These are phyloP conservation scores for Drosophila mauritiana DNA, from an alignment of 1,140 invertebrate species.

Conservation along the genomic window DNA sequence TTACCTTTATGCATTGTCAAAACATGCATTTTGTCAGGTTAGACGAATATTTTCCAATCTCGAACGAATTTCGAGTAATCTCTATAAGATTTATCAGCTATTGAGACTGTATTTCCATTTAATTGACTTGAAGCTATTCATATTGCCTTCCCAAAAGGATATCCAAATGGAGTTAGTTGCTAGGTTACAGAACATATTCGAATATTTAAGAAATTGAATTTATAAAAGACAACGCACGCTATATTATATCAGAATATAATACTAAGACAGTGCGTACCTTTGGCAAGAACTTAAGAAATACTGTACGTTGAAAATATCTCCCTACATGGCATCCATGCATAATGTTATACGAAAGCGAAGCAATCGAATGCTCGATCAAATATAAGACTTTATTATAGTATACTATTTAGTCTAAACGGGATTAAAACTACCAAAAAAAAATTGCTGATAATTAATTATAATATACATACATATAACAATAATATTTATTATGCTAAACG, in stretches of 20 bases:
- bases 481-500: background rate
- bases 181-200: background rate
- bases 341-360: constrained; percentile 6
- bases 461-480: constrained; percentile 10
- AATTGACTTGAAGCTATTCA: background rate
- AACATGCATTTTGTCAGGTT: background rate
- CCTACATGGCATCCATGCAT: constrained; percentile 60
- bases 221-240: background rate
- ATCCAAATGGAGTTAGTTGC: background rate
- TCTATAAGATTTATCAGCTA: background rate
- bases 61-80: background rate
- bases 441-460: constrained; percentile 7
- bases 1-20: background rate
- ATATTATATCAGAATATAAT: constrained; percentile 6
- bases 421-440: constrained; percentile 42
- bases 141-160: background rate
- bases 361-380: constrained; percentile 20
- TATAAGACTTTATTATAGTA: constrained; percentile 24
- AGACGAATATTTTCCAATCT: background rate
- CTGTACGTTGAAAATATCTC: background rate
- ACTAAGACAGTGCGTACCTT: background rate
- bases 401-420: constrained; percentile 36
- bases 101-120: background rate
- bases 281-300: background rate
- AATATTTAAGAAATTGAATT: background rate